Conservation (phyloP, 2,888 invertebrate genomes). For the Liopterus haemorrhoidalis region DNA sequence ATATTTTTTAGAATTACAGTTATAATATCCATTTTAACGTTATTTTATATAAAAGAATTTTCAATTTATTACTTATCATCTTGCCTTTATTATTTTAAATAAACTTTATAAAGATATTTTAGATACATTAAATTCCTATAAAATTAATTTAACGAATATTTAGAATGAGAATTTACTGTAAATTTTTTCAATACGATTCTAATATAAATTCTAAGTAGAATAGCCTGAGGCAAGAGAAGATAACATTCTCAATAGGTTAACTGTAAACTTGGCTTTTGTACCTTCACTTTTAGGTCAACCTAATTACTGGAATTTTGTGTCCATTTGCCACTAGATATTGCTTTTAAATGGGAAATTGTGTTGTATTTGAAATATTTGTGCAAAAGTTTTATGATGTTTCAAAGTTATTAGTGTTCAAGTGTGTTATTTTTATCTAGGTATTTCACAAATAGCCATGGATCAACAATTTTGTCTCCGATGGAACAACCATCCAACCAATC, state of each 20-base stretch:
- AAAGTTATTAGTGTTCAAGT: slow-evolving; percentile 2
- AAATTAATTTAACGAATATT: no score
- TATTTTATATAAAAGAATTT: no score
- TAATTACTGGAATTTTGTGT: slow-evolving; percentile 24
- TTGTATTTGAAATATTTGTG: background rate
- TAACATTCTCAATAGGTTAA: slow-evolving; percentile 24
- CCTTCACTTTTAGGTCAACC: slow-evolving; percentile 25
- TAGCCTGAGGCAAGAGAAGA: slow-evolving; percentile 22
- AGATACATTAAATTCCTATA: no score
- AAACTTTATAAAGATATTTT: no score
- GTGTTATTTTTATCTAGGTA: slow-evolving; percentile 12
- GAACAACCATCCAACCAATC: slow-evolving; percentile 89
- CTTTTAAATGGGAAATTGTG: no score
- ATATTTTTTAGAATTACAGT: no score
- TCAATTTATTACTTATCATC: no score
- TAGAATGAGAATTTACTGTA: no score
- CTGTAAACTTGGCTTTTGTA: slow-evolving; percentile 24
- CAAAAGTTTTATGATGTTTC: slow-evolving; percentile 2
- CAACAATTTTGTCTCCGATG: slow-evolving; percentile 91
- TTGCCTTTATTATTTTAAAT: no score
- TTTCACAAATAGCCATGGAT: slow-evolving; percentile 51
- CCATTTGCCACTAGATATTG: no score
- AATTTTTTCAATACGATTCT: no score
- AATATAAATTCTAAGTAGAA: slow-evolving; percentile 16
- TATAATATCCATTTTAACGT: no score